A percentile compares a stretch with the other conserved stretches of the same genome.
These are phyloP conservation scores for Reticulitermes lucifugus DNA, from an alignment of 2,888 invertebrate genomes.

Conservation along the genomic window DNA sequence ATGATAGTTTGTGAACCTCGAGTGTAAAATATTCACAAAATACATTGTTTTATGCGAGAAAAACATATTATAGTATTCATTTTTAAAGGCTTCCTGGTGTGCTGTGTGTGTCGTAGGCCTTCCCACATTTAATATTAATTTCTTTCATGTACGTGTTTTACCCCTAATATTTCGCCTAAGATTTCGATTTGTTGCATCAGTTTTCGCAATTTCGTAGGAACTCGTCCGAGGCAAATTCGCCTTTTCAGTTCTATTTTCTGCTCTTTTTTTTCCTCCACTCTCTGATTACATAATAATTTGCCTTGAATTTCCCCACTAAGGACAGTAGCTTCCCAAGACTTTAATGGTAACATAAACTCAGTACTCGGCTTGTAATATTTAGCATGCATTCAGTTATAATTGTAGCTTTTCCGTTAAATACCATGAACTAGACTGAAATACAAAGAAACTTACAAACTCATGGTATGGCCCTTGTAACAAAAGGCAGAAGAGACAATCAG, in stretches of 20 bases:
- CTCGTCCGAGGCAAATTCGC: too few relatives aligned
- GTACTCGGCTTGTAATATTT: not conserved
- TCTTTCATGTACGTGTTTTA: too few relatives aligned
- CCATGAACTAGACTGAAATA: not conserved
- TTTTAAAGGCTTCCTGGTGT: too few relatives aligned
- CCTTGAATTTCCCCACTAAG: not conserved
- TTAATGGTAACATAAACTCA: not conserved
- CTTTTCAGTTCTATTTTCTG: not conserved
- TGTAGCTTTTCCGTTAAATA: not conserved
- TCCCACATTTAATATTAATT: too few relatives aligned
- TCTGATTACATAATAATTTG: not conserved
- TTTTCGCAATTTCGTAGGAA: too few relatives aligned
- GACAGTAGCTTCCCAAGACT: not conserved
- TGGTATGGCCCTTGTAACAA: not conserved
- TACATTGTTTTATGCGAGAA: too few relatives aligned
- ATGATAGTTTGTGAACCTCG: too few relatives aligned
- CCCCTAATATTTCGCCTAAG: too few relatives aligned
- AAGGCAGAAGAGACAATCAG: not conserved
- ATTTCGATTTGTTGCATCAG: too few relatives aligned
- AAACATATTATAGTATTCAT: too few relatives aligned
- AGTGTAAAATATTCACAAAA: too few relatives aligned
- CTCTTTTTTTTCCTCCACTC: not conserved
- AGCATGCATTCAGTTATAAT: not conserved
- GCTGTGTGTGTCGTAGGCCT: too few relatives aligned
- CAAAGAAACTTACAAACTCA: slow-evolving; percentile 18